A percentile compares a stretch with the other conserved stretches of the same genome.
Evolutionary conservation across 2,113 vertebrate species (phyloP).

Genomic region (Gymnocephalus cernua): DNA sequence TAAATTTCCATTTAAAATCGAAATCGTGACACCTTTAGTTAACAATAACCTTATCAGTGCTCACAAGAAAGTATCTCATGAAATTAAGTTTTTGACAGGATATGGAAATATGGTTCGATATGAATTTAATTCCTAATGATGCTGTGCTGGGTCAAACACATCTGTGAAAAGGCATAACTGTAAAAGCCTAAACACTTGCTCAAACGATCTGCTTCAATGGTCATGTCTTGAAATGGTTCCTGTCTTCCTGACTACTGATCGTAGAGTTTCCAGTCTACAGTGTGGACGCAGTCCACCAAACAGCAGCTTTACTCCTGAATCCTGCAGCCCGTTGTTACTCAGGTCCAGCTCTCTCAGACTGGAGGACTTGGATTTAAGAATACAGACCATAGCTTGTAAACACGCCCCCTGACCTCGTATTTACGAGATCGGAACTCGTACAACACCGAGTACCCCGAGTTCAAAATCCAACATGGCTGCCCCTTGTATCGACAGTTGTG

Average conservation of each 20-base stretch:
- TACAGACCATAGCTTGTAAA: not conserved
- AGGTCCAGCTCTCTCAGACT: not conserved
- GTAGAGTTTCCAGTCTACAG: not conserved
- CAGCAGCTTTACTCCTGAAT: not conserved
- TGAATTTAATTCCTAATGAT: not conserved
- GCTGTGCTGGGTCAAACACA: not conserved
- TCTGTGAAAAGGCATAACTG: not conserved
- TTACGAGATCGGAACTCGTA: too few relatives aligned
- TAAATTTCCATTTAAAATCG: too few relatives aligned
- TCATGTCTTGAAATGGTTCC: not conserved
- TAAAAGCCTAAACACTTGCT: not conserved
- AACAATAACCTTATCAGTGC: too few relatives aligned
- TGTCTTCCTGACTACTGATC: not conserved
- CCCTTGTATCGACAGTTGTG: too few relatives aligned
- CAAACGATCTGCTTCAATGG: not conserved
- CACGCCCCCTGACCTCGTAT: too few relatives aligned
- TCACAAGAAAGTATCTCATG: too few relatives aligned
- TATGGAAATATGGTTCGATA: not conserved
- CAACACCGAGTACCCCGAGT: too few relatives aligned
- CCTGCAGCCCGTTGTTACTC: not conserved
- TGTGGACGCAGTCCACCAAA: not conserved
- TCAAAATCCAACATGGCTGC: too few relatives aligned
- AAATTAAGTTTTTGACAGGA: too few relatives aligned
- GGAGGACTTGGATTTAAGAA: conserved; percentile 6
- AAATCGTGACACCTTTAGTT: too few relatives aligned